Percentiles rank a stretch among this genome's conserved stretches.
Conservation (phyloP, 1,140 invertebrate species). For the Medauroidea extradentata region DNA sequence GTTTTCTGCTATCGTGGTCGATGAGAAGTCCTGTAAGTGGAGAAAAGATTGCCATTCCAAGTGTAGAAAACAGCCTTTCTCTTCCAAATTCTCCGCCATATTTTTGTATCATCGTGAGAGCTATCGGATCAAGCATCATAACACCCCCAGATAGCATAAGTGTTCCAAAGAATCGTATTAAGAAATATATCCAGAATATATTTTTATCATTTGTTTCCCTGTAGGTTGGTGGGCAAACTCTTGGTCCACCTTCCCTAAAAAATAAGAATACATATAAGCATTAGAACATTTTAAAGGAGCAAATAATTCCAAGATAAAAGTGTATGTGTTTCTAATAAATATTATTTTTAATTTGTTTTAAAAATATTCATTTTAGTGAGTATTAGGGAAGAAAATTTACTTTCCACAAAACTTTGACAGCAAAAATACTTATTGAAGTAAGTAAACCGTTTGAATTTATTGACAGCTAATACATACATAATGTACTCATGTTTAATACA, state of each 20-base stretch:
- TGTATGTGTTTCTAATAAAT: too few relatives aligned
- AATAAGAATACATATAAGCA: too few relatives aligned
- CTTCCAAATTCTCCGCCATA: slow-evolving; percentile 75
- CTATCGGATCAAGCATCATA: slow-evolving; percentile 77
- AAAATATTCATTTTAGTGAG: too few relatives aligned
- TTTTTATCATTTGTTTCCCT: slow-evolving; percentile 65
- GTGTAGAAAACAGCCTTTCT: slow-evolving; percentile 70
- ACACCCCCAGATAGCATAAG: slow-evolving; percentile 70
- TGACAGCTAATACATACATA: too few relatives aligned
- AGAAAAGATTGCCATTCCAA: slow-evolving; percentile 76
- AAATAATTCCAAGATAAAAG: too few relatives aligned
- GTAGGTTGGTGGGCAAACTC: slow-evolving; percentile 68
- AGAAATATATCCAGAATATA: slow-evolving; percentile 76
- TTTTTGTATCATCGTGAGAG: slow-evolving; percentile 72
- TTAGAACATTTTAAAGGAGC: too few relatives aligned
- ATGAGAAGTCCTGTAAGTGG: slow-evolving; percentile 73
- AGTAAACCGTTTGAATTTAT: too few relatives aligned
- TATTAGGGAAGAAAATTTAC: too few relatives aligned
- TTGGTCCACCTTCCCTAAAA: slow-evolving; percentile 54
- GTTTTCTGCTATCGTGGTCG: slow-evolving; percentile 47
- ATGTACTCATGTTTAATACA: too few relatives aligned
- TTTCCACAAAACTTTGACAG: too few relatives aligned
- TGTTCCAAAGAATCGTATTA: slow-evolving; percentile 65
- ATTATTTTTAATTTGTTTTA: too few relatives aligned
- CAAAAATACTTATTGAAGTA: too few relatives aligned